phyloP scores from a whole-genome alignment of 2,113 vertebrate genomes.

The Toxotes jaculatrix region DNA sequence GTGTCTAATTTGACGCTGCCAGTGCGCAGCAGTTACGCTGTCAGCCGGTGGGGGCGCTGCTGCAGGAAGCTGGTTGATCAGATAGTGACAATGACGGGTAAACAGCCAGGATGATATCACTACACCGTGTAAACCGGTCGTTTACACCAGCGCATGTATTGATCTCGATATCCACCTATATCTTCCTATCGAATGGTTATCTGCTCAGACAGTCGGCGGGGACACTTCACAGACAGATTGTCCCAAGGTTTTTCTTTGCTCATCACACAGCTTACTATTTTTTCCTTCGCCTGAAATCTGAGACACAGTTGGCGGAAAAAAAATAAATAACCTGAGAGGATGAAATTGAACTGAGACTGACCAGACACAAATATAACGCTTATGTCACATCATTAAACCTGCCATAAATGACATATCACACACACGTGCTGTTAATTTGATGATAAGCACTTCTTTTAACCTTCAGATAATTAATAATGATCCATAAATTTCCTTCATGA shows the following conservation, averaged over 20 bases:
- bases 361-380: slow-evolving; percentile 32
- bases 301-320: slow-evolving; percentile 38
- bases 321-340: slow-evolving; percentile 59
- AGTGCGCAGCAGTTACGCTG: slow-evolving; percentile 59
- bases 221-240: slow-evolving; percentile 18
- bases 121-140: slow-evolving; percentile 38
- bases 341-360: slow-evolving; percentile 26
- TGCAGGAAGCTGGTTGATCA: slow-evolving; percentile 82
- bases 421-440: background rate
- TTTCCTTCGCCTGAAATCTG: slow-evolving; percentile 50
- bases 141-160: slow-evolving; percentile 2
- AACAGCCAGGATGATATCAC: slow-evolving; percentile 75
- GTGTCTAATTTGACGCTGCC: slow-evolving; percentile 40
- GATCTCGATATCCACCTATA: background rate
- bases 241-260: slow-evolving; percentile 29
- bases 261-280: slow-evolving; percentile 58
- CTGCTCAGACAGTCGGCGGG: background rate
- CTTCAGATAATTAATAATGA: background rate
- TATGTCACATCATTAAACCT: slow-evolving; percentile 26
- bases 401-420: background rate
- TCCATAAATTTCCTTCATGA: background rate
- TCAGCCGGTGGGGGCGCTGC: slow-evolving; percentile 82
- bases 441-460: background rate
- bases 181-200: background rate
- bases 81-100: slow-evolving; percentile 78